Base-by-base conservation (phyloP, 2,888 invertebrate species). In the Leucophora obtusa region DNA sequence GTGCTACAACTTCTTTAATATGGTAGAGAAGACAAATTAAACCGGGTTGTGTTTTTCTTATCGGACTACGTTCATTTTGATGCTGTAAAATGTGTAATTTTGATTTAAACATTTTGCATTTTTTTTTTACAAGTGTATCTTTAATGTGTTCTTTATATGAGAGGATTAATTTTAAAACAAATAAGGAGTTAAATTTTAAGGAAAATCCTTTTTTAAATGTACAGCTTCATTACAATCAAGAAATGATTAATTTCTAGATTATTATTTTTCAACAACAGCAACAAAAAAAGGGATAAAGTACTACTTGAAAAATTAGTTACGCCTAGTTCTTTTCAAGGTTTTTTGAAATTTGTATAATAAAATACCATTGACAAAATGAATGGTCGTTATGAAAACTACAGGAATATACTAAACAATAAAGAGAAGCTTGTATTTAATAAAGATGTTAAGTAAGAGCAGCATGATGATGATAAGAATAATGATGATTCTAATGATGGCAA, bases 241-340 rank as follows among this genome's bases (percentile, higher is more conserved):
- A 54, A 76, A 76, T 76, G 76, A 80, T 76, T 73, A 65, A 76
- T 80, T 72, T 80, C 68, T 58, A 53, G 75, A 62, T 69, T 76
- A 76, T 72, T 59, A 72, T 51, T 58, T 70, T 75, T 62, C 33
- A 62, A 43, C 50, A 60, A 54, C 43, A 59, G 17, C 35, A 50
- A 18, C 1, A 50, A 43, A 62, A 62, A 62, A 60, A 58, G 71
- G 33, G 54, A 28, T 63, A 50, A 51, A 77, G 18, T n/a, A 15
- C 35, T 47, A 21, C 35, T 80, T 59, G 59, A 72, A 65, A 56
- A 72, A 69, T 68, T 76, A 58, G 35, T 56, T 60, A 74, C 59
- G 65, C 74, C 69, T 66, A 54, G 54, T 74, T 28, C 63, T 59
- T 18, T 50, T 60, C 51, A 70, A 76, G 60, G 18, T 47, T 47